Conservation (phyloP, 2,113 vertebrate species). For the Lepisosteus osseus region DNA sequence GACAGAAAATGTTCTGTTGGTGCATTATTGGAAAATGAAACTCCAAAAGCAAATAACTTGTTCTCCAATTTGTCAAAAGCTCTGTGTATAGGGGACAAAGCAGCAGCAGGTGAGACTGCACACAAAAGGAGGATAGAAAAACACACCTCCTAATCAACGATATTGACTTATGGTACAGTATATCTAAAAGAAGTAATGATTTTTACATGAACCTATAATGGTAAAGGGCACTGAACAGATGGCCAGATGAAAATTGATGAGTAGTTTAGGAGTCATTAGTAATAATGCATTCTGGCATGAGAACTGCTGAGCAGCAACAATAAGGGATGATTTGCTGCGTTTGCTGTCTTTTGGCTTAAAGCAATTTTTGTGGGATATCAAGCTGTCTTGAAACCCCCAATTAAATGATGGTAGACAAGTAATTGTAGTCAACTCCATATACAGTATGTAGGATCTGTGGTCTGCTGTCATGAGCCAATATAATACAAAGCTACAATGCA, state of each 20-base stretch:
- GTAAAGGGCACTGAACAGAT: conserved; percentile 41
- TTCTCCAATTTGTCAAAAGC: no score
- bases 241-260: conserved; percentile 41
- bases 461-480: background rate
- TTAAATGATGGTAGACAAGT: conserved; percentile 20
- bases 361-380: conserved; percentile 26
- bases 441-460: background rate
- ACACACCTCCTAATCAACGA: conserved; percentile 10
- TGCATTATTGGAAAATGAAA: no score
- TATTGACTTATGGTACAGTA: conserved; percentile 30
- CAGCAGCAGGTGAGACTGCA: background rate
- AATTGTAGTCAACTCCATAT: conserved; percentile 9
- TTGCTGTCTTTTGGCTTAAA: conserved; percentile 31
- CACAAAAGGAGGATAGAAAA: background rate
- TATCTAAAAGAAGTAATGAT: conserved; percentile 38
- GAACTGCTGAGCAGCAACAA: conserved; percentile 36
- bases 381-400: conserved; percentile 31
- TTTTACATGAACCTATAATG: conserved; percentile 36
- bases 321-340: conserved; percentile 32
- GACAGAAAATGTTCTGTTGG: no score
- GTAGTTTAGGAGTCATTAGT: conserved; percentile 51
- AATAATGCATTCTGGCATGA: conserved; percentile 32
- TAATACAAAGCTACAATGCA: background rate
- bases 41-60: no score
- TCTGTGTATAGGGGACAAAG: no score